phyloP scores from a whole-genome alignment of 2,888 invertebrate genomes.

The Linyphia triangularis region DNA sequence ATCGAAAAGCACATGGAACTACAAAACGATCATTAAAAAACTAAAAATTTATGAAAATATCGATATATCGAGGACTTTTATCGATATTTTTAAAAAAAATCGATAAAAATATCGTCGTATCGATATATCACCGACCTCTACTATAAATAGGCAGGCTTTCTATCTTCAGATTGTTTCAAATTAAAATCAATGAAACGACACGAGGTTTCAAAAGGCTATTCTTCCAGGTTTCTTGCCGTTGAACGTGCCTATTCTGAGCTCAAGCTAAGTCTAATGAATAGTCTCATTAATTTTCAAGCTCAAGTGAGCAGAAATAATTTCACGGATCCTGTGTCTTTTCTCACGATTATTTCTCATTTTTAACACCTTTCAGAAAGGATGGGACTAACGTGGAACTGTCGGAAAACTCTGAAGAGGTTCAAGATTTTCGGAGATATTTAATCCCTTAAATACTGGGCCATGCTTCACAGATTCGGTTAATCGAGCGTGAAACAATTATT shows the following conservation, averaged over 20 bases:
- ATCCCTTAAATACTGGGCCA: slow-evolving; percentile 36
- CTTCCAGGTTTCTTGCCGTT: slow-evolving; percentile 5
- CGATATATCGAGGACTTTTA: no score
- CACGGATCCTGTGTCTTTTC: slow-evolving; percentile 47
- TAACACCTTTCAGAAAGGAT: slow-evolving; percentile 50
- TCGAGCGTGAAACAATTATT: slow-evolving; percentile 35
- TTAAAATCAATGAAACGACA: slow-evolving; percentile 31
- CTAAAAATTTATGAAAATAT: no score
- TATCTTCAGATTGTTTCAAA: slow-evolving; percentile 28
- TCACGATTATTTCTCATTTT: slow-evolving; percentile 63
- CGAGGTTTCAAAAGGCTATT: slow-evolving; percentile 15
- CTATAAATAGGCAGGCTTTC: not conserved
- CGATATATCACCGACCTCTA: no score
- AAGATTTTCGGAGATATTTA: slow-evolving; percentile 38
- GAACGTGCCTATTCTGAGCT: slow-evolving; percentile 43
- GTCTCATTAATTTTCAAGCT: slow-evolving; percentile 62
- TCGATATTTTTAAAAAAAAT: no score
- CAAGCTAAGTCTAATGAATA: slow-evolving; percentile 48
- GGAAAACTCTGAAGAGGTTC: slow-evolving; percentile 2
- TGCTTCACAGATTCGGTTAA: slow-evolving; percentile 41
- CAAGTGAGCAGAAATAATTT: slow-evolving; percentile 56
- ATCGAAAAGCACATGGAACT: no score
- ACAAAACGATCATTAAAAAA: no score
- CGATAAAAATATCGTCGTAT: no score
- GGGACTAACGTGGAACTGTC: slow-evolving; percentile 31